These are phyloP conservation scores for Chloroclysta siterata DNA, from an alignment of 2,888 invertebrate genomes.

Conservation along the genomic window DNA sequence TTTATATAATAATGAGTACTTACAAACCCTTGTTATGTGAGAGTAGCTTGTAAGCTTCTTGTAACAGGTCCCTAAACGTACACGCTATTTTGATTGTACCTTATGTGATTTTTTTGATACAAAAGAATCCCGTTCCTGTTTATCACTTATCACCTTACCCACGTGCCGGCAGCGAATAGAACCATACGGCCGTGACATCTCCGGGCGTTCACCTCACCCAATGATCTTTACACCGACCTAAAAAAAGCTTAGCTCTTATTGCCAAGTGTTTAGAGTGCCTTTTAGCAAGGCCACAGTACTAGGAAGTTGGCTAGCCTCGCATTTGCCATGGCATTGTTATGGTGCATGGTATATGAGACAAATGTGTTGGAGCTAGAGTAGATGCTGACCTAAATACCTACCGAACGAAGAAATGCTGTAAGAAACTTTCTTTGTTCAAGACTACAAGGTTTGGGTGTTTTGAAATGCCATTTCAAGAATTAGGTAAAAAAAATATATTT, in stretches of 20 bases:
- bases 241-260: slow-evolving; percentile 57
- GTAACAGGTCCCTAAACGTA: neutral
- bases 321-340: slow-evolving; percentile 40
- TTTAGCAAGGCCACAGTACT: slow-evolving; percentile 33
- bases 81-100: neutral
- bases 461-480: no score
- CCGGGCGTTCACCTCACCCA: slow-evolving; percentile 72
- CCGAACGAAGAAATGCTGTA: slow-evolving; percentile 28
- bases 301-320: slow-evolving; percentile 25
- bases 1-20: neutral
- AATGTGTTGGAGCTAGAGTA: slow-evolving; percentile 25
- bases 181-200: slow-evolving; percentile 71
- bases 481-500: no score
- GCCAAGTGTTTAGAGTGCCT: slow-evolving; percentile 45
- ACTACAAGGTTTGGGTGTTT: neutral
- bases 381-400: slow-evolving; percentile 38
- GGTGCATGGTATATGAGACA: slow-evolving; percentile 32
- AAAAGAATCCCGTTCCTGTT: slow-evolving; percentile 42
- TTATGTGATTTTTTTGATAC: slow-evolving; percentile 6
- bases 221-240: slow-evolving; percentile 69
- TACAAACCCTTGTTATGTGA: neutral
- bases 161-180: slow-evolving; percentile 50
- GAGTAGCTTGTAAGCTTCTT: neutral
- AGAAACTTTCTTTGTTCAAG: slow-evolving; percentile 28
- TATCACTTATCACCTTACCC: slow-evolving; percentile 53